Evolutionary conservation across 2,888 invertebrate genomes (phyloP).

Genomic region (Mystacides longicornis): DNA sequence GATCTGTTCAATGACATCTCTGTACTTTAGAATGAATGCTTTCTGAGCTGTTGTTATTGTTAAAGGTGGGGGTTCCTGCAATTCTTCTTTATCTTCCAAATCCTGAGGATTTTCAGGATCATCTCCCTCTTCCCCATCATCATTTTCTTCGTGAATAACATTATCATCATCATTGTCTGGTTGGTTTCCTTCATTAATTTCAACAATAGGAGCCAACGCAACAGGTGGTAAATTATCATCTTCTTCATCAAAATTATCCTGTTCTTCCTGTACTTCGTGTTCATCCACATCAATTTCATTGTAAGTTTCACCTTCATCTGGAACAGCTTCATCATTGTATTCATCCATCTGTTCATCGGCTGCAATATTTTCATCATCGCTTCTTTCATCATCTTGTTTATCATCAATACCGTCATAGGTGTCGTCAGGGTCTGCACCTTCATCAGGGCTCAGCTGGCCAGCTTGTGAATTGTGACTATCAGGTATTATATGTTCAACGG

Average conservation of each 20-base stretch:
- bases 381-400: conserved; percentile 12
- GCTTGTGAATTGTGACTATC: conserved; percentile 6
- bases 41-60: conserved; percentile 38
- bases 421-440: not conserved
- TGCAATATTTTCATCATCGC: conserved; percentile 7
- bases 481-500: conserved; percentile 3
- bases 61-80: conserved; percentile 2
- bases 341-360: conserved; percentile 27
- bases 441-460: conserved; percentile 5
- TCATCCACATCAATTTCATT: conserved; percentile 19
- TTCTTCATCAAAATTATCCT: conserved; percentile 15
- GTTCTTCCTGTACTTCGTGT: not conserved
- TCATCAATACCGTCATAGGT: conserved; percentile 16
- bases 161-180: conserved; percentile 19
- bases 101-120: not conserved
- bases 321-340: conserved; percentile 28
- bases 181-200: conserved; percentile 38
- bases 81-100: conserved; percentile 7
- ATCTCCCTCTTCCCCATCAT: conserved; percentile 5
- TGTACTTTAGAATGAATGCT: conserved; percentile 42
- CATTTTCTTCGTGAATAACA: conserved; percentile 28
- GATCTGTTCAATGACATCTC: conserved; percentile 44
- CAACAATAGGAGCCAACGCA: conserved; percentile 38
- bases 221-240: conserved; percentile 39
- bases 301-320: conserved; percentile 30